Evolutionary conservation across 2,113 vertebrate species (phyloP), one percentile per base, ranked within the genome.

Genomic region (Alces alces): DNA sequence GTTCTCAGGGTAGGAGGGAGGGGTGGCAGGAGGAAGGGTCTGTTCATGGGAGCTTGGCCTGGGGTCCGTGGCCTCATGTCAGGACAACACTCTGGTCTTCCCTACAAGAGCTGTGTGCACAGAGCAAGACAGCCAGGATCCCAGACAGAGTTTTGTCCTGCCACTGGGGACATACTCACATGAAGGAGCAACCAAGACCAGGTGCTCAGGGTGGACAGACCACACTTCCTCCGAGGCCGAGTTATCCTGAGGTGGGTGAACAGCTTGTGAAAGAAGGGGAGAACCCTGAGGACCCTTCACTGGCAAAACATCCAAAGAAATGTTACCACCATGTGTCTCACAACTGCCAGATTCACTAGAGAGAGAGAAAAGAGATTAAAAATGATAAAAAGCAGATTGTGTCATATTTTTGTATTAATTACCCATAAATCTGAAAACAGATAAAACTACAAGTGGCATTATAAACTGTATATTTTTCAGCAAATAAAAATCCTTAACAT

Each of bases 211-310:
- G 25, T 98, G 99, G 93, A 99, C 90, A 92, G 95, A 93, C 99
- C 99, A 99, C 43, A 98, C 97, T 90, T 99, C 98, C 16, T 98
- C 97, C 91, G 97, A 52, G 12, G 97, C 95, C 58, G 97, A 60
- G 12, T 97, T 97, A 96, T 98, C 98, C 50, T 98, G 97, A 89
- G 98, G n/a, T 30, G 98, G 84, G 83, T 97, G 97, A 27, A 98
- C 80, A 45, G 93, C 96, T 96, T 97, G 98, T 64, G 99, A 98
- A 13, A 98, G 94, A 54, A 98, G 94, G 23, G 98, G 92, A 91
- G 97, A 98, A 93, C 99, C 99, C 64, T 99, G 99, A 91, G 99
- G 99, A 95, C 99, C 99, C 98, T 99, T 99, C 95, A 99, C 99
- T 57, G 99, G 99, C 64, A 99, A 99, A 93, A 99, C 99, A 45